Evolutionary conservation across 2,888 invertebrate genomes (phyloP).

Genomic region (Agrilus biguttatus): DNA sequence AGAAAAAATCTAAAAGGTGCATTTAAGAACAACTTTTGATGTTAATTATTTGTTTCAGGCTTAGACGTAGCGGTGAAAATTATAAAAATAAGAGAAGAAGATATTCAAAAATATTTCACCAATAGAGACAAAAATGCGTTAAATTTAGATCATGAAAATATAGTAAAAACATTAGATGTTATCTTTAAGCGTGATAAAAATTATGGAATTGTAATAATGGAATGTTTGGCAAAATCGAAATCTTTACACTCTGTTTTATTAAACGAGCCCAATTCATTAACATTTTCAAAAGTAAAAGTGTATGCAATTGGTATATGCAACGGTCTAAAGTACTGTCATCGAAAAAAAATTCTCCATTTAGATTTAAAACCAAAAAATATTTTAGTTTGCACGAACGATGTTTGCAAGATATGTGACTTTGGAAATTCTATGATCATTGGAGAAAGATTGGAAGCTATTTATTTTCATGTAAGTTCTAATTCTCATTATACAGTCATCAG

Average conservation of each 20-base stretch:
- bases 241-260: slow-evolving; percentile 19
- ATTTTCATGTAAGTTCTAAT: background rate
- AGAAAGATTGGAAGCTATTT: slow-evolving; percentile 1
- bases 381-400: slow-evolving; percentile 16
- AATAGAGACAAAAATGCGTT: slow-evolving; percentile 20
- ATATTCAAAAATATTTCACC: slow-evolving; percentile 4
- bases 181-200: slow-evolving; percentile 14
- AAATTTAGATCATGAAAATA: slow-evolving; percentile 18
- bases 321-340: slow-evolving; percentile 23
- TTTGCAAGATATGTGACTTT: slow-evolving; percentile 29
- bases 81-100: slow-evolving; percentile 9
- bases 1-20: no score
- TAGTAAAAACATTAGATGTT: slow-evolving; percentile 21
- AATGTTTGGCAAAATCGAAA: slow-evolving; percentile 16
- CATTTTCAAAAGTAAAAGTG: background rate
- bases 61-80: slow-evolving; percentile 24
- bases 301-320: slow-evolving; percentile 18
- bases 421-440: slow-evolving; percentile 20
- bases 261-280: background rate
- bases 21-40: no score
- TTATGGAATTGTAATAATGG: slow-evolving; percentile 24
- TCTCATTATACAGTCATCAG: background rate
- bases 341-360: slow-evolving; percentile 22
- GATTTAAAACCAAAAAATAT: slow-evolving; percentile 29
- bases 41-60: slow-evolving; percentile 13